These are phyloP conservation scores for Micrasema longulum DNA, from an alignment of 1,140 invertebrate species.

Conservation along the genomic window DNA sequence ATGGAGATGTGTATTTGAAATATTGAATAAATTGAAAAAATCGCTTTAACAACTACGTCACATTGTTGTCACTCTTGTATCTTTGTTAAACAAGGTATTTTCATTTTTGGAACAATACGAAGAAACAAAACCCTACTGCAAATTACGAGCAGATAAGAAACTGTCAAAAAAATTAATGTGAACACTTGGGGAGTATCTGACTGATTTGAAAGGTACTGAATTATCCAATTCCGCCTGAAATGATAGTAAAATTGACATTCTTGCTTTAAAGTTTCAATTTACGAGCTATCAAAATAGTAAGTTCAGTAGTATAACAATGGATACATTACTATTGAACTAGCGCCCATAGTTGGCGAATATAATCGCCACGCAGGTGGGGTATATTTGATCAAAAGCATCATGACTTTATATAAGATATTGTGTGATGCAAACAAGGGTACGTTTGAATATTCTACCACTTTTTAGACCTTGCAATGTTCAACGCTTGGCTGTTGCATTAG, in stretches of 20 bases:
- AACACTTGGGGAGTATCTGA: constrained; percentile 47
- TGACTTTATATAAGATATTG: constrained; percentile 56
- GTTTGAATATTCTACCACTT: no score
- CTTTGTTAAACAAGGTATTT: constrained; percentile 56
- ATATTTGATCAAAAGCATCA: constrained; percentile 56
- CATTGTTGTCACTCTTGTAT: constrained; percentile 53
- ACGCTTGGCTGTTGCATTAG: constrained; percentile 57
- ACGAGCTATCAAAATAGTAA: constrained; percentile 54
- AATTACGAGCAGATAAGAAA: constrained; percentile 44
- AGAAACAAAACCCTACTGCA: constrained; percentile 51
- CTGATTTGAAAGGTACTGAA: constrained; percentile 40
- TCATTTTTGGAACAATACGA: constrained; percentile 53
- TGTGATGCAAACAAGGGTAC: no score
- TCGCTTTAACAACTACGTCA: constrained; percentile 60
- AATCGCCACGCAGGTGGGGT: constrained; percentile 58
- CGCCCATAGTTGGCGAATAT: constrained; percentile 57
- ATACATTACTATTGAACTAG: constrained; percentile 55
- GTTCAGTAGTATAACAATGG: constrained; percentile 51
- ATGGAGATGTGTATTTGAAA: no score
- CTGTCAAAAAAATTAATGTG: constrained; percentile 47
- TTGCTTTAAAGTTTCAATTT: constrained; percentile 55
- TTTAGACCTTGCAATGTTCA: constrained; percentile 56
- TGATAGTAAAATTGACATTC: constrained; percentile 59
- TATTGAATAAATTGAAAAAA: constrained; percentile 56
- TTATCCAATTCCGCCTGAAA: constrained; percentile 56